Evolutionary conservation across 35 echinoderm and acorn worm genomes (phyloP).

Genomic region (Diadema setosum): DNA sequence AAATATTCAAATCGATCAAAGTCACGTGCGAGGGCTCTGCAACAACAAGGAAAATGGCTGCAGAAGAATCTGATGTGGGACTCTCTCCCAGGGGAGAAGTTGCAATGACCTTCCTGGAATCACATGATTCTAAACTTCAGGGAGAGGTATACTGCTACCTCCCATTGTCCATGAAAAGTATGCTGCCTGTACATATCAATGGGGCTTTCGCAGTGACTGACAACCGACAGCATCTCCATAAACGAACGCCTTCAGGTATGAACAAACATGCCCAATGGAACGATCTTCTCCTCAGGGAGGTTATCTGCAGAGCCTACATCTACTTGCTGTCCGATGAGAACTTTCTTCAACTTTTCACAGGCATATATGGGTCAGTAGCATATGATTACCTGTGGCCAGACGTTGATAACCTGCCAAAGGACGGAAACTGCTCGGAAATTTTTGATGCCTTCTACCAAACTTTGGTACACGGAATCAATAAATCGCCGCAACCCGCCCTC

Average conservation of each 20-base stretch:
- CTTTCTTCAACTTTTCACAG: background rate
- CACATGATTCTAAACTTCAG: background rate
- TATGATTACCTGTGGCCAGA: background rate
- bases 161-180: conserved; percentile 35
- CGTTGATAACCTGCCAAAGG: background rate
- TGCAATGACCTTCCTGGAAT: background rate
- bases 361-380: background rate
- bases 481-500: background rate
- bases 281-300: conserved; percentile 6
- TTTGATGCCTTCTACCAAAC: conserved; percentile 46
- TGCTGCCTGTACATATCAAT: no score
- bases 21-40: background rate
- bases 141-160: conserved; percentile 67
- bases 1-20: background rate
- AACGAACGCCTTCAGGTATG: background rate
- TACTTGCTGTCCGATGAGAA: conserved; percentile 1
- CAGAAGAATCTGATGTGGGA: background rate
- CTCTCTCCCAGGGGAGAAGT: conserved; percentile 42
- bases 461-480: conserved; percentile 2
- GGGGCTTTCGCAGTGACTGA: conserved; percentile 49
- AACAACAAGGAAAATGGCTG: background rate
- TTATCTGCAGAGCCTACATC: conserved; percentile 34
- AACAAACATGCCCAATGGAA: conserved; percentile 35
- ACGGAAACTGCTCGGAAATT: conserved; percentile 12
- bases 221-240: conserved; percentile 30